Conservation (phyloP, 2,113 vertebrate genomes). For the Myotis lucifugus region DNA sequence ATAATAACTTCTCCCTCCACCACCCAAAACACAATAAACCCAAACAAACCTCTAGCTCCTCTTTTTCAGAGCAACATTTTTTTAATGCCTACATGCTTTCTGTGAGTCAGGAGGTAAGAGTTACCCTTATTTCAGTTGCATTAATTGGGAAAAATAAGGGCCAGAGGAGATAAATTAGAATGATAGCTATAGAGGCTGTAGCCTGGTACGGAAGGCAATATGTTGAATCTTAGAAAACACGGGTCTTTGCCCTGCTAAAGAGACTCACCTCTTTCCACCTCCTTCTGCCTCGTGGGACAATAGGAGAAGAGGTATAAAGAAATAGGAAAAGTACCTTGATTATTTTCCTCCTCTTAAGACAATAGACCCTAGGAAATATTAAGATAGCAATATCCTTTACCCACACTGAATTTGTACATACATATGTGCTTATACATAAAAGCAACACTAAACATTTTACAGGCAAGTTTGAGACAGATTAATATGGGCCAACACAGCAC, state of each 20-base stretch:
- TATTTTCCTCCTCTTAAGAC: slow-evolving; percentile 39
- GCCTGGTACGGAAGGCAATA: not conserved
- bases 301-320: slow-evolving; percentile 15
- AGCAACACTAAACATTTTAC: slow-evolving; percentile 24
- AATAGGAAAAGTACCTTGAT: not conserved
- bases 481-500: not conserved
- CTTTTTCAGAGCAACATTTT: slow-evolving; percentile 60
- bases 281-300: not conserved
- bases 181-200: slow-evolving; percentile 35
- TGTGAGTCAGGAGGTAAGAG: slow-evolving; percentile 62
- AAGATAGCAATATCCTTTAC: not conserved
- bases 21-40: not conserved
- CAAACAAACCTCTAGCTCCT: slow-evolving; percentile 27
- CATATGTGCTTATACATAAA: not conserved
- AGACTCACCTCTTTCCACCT: not conserved
- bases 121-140: slow-evolving; percentile 59
- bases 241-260: slow-evolving; percentile 5
- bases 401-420: not conserved
- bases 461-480: slow-evolving; percentile 16
- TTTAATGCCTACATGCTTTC: slow-evolving; percentile 54
- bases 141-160: slow-evolving; percentile 70
- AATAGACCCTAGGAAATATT: not conserved
- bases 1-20: not conserved
- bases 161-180: slow-evolving; percentile 53
- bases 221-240: slow-evolving; percentile 33